Evolutionary conservation across 2,797 vertebrate species (phyloP), one percentile per base, ranked within the genome.

Genomic region (Melanitta fusca): DNA sequence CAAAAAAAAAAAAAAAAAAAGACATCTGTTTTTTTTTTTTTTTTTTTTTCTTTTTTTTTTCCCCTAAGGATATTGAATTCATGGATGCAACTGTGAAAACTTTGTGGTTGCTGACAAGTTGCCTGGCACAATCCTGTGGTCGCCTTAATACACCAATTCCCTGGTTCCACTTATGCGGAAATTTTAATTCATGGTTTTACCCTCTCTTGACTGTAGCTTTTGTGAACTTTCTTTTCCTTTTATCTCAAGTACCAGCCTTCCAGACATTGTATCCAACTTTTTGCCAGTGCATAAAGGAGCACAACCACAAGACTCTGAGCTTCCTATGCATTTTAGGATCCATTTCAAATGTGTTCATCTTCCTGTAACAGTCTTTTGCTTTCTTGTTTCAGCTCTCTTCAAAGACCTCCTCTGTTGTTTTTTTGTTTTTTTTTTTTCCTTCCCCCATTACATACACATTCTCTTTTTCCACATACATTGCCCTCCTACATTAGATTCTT

Each of bases 51-150:
- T 49, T 14, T 2, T 1, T 20, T 49, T 53, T 41, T 18, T 20
- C 36, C 36, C 5, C 34, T 65, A 70, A 65, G n/a, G 24, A 56
- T 80, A 68, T 13, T 64, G 36, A 38, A 81, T 51, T 81, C 1
- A 4, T 6, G 8, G 43, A 51, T 71, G 13, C 22, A 92, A 93
- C 74, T 68, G 56, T 70, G 71, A 93, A 97, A 95, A 82, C 28
- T 70, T 21, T 71, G 88, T 66, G 78, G 92, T 6, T 94, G 28
- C 74, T 94, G 81, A 89, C 74, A 93, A 91, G 81, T 18, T 95
- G 80, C 84, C 88, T 82, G 34, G 75, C 49, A 93, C 85, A 96
- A 92, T 95, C 86, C 91, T 92, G 86, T 73, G 94, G 92, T 57
- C 89, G 57, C 49, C 41, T 68, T 75, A 93, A 87, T 28, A 70